A percentile compares a stretch with the other conserved stretches of the same genome.
Evolutionary conservation across 2,113 vertebrate species (phyloP).

Genomic region (Bubo scandiacus): DNA sequence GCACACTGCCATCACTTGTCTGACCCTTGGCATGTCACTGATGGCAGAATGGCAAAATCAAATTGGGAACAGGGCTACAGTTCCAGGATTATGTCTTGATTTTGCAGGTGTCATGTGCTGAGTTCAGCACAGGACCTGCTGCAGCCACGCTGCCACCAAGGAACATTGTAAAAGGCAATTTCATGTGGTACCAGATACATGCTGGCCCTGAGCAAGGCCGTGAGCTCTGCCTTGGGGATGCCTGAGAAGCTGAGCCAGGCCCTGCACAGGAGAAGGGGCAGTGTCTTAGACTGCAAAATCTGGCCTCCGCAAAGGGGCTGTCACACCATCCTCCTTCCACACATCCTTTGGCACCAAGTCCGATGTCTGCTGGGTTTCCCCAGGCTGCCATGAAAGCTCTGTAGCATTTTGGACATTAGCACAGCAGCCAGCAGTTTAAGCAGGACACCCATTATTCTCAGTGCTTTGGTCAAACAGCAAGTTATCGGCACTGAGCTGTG

Average conservation of each 20-base stretch:
- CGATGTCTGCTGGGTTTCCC: background rate
- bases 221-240: background rate
- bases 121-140: background rate
- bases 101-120: background rate
- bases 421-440: background rate
- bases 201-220: accelerated
- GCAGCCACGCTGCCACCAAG: background rate
- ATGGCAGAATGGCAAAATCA: background rate
- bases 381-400: background rate
- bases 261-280: background rate
- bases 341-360: accelerated
- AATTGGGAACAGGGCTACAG: background rate
- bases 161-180: background rate
- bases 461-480: background rate
- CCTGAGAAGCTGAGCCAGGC: background rate
- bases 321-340: background rate
- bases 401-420: background rate
- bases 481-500: background rate
- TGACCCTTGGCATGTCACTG: background rate
- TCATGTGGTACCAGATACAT: background rate
- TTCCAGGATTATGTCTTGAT: background rate
- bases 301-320: background rate
- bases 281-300: background rate
- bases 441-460: background rate
- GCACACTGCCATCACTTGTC: accelerated